Conservation (phyloP, 2,113 vertebrate genomes). For the Bubalus kerabau region DNA sequence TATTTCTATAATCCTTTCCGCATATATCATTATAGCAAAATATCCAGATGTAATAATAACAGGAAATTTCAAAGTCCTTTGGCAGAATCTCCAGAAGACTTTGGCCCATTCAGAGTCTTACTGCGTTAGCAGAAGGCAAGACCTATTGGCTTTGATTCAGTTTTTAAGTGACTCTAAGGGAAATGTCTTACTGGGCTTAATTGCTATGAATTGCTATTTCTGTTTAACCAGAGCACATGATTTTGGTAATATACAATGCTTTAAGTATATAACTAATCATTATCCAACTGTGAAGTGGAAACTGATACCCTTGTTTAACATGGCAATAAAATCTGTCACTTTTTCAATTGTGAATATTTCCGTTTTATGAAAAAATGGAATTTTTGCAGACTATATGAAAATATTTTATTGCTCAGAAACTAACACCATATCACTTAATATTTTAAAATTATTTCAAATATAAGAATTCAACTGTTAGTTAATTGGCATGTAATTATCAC, state of each 20-base stretch:
- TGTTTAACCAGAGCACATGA: neutral
- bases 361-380: neutral
- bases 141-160: neutral
- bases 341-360: conserved; percentile 27
- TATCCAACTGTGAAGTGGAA: neutral
- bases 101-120: neutral
- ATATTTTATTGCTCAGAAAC: conserved; percentile 24
- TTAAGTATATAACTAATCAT: neutral
- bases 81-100: neutral
- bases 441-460: conserved; percentile 42
- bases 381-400: neutral
- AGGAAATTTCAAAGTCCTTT: conserved; percentile 24
- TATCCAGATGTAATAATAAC: neutral
- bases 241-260: neutral
- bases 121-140: neutral
- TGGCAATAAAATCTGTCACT: neutral
- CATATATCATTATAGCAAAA: neutral
- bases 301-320: neutral
- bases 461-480: conserved; percentile 38
- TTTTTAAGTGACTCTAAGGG: conserved; percentile 45
- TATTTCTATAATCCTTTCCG: neutral
- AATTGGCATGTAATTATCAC: conserved; percentile 32
- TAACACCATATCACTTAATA: neutral
- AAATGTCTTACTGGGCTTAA: conserved; percentile 33
- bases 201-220: conserved; percentile 3